phyloP scores from a whole-genome alignment of 1,140 invertebrate species.

The Polypedilum pembai region DNA sequence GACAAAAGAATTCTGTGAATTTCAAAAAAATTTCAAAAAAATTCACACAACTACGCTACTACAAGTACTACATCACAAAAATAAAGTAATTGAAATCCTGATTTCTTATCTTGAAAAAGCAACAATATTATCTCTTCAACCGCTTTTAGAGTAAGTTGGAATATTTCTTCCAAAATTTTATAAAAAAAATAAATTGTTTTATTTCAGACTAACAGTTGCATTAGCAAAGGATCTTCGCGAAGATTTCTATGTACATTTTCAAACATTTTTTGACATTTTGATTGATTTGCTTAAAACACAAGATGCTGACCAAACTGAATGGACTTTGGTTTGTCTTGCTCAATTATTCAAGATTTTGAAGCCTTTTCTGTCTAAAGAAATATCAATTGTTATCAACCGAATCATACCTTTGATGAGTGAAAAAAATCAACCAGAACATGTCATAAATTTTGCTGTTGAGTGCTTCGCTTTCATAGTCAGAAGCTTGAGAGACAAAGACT shows the following conservation, averaged over 20 bases:
- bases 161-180: slow-evolving; percentile 17
- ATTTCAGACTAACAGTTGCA: slow-evolving; percentile 69
- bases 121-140: slow-evolving; percentile 64
- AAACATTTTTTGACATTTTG: slow-evolving; percentile 57
- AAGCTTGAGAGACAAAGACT: slow-evolving; percentile 73
- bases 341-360: slow-evolving; percentile 85
- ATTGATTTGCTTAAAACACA: slow-evolving; percentile 66
- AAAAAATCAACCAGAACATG: slow-evolving; percentile 61
- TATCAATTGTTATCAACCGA: slow-evolving; percentile 62
- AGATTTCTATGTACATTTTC: slow-evolving; percentile 80
- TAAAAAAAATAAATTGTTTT: slow-evolving; percentile 32
- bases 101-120: slow-evolving; percentile 61
- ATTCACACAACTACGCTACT: slow-evolving; percentile 61
- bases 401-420: slow-evolving; percentile 68
- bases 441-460: slow-evolving; percentile 89
- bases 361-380: slow-evolving; percentile 70
- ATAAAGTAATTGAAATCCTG: slow-evolving; percentile 62
- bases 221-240: slow-evolving; percentile 74
- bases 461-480: slow-evolving; percentile 87
- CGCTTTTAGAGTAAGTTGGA: slow-evolving; percentile 70
- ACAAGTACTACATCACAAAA: slow-evolving; percentile 70
- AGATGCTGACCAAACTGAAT: slow-evolving; percentile 74
- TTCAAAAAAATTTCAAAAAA: slow-evolving; percentile 62
- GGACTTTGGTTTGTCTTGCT: slow-evolving; percentile 72
- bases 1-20: slow-evolving; percentile 68